Evolutionary conservation across 1,140 invertebrate species (phyloP).

Genomic region (Scaptomyza graminum): DNA sequence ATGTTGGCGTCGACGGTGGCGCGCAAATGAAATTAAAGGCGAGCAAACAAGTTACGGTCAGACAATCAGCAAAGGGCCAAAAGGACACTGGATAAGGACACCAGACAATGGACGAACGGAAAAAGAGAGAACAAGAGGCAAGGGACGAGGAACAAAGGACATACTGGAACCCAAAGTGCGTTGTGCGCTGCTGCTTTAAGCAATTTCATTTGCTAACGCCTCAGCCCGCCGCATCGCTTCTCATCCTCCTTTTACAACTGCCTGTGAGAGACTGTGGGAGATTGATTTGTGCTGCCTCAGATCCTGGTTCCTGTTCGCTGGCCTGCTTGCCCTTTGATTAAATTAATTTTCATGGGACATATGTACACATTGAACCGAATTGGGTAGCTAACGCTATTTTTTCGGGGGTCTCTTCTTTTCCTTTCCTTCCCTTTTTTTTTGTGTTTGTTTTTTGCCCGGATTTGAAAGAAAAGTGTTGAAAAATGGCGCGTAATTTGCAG

Average conservation of each 20-base stretch:
- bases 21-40: conserved; percentile 83
- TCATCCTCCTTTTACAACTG: conserved; percentile 24
- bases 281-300: conserved; percentile 56
- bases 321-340: conserved; percentile 79
- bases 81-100: conserved; percentile 59
- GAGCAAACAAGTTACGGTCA: conserved; percentile 83
- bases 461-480: conserved; percentile 73
- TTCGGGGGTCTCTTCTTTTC: not conserved
- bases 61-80: conserved; percentile 75
- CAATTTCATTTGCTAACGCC: conserved; percentile 74
- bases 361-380: conserved; percentile 67
- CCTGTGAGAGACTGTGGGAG: conserved; percentile 45
- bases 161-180: conserved; percentile 29
- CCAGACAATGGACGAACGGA: no score
- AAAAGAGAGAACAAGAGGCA: conserved; percentile 5
- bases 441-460: conserved; percentile 50
- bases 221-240: conserved; percentile 10
- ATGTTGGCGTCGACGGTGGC: conserved; percentile 17
- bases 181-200: conserved; percentile 63
- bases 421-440: conserved; percentile 45
- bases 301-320: conserved; percentile 3
- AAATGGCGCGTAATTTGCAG: conserved; percentile 76
- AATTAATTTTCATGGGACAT: conserved; percentile 82
- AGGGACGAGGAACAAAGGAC: conserved; percentile 14
- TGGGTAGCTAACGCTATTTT: conserved; percentile 34